A percentile compares a stretch with the other conserved stretches of the same genome.
These are phyloP conservation scores for Agriopis leucophaearia DNA, from an alignment of 2,888 invertebrate species.

Conservation along the genomic window DNA sequence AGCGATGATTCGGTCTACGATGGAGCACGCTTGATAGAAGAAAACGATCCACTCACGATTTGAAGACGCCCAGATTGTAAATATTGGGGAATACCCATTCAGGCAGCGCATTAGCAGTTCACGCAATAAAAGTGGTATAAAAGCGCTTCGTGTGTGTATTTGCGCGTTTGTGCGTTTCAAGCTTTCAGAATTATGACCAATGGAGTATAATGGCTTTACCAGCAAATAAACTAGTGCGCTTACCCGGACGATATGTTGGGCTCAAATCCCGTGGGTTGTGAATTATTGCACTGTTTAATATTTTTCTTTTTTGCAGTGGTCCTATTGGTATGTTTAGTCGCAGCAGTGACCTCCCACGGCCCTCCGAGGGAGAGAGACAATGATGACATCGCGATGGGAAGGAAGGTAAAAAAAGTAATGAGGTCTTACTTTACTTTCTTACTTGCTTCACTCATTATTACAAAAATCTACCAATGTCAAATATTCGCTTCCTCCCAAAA, in stretches of 20 bases:
- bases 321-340: conserved; percentile 34
- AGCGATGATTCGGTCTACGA: no score
- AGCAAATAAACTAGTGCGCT: no score
- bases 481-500: neutral
- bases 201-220: no score
- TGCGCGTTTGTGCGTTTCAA: no score
- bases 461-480: neutral
- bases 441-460: conserved; percentile 17
- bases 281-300: neutral
- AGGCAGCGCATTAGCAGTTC: no score
- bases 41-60: no score
- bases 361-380: conserved; percentile 77
- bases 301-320: conserved; percentile 36
- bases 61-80: no score
- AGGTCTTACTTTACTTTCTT: conserved; percentile 30
- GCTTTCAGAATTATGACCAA: no score
- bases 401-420: conserved; percentile 77
- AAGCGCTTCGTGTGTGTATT: no score
- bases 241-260: neutral
- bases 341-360: conserved; percentile 63
- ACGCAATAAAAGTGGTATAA: no score
- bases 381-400: conserved; percentile 78
- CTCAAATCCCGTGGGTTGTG: neutral
- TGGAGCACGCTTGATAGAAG: no score
- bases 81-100: no score